A percentile compares a stretch with the other conserved stretches of the same genome.
Evolutionary conservation across 1,140 invertebrate species (phyloP).

Genomic region (Yoshiicerus persimilis): DNA sequence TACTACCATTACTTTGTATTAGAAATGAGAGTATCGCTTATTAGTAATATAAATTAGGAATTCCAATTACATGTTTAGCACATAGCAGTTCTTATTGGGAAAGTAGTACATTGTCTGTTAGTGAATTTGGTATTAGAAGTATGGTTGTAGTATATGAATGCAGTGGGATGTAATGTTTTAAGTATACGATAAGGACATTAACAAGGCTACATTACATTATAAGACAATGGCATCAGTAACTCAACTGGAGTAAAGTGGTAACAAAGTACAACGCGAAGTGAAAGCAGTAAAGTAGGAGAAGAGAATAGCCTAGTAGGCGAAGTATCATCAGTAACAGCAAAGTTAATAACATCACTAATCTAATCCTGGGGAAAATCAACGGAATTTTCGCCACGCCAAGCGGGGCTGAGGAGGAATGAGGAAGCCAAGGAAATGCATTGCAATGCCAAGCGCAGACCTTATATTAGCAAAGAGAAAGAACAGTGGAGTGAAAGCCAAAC

Average conservation of each 20-base stretch:
- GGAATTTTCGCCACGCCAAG: background rate
- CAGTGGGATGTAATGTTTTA: conserved; percentile 6
- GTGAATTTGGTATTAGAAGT: background rate
- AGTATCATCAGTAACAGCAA: background rate
- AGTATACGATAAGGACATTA: conserved; percentile 16
- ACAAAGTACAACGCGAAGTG: background rate
- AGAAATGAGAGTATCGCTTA: background rate
- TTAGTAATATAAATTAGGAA: background rate
- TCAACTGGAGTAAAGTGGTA: background rate
- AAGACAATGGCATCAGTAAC: conserved; percentile 11
- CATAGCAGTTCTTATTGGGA: background rate
- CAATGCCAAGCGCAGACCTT: background rate
- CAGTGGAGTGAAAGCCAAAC: background rate
- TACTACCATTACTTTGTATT: background rate
- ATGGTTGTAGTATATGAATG: background rate
- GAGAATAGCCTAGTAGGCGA: background rate
- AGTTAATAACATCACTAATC: conserved; percentile 23
- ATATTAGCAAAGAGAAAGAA: background rate
- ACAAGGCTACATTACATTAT: background rate
- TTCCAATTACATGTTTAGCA: background rate
- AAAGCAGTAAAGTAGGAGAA: background rate
- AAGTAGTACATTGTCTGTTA: background rate
- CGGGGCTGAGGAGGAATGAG: background rate
- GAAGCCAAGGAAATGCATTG: background rate
- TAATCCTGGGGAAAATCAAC: conserved; percentile 18